Conservation (phyloP, 2,797 vertebrate species). For the Smutsia gigantea region DNA sequence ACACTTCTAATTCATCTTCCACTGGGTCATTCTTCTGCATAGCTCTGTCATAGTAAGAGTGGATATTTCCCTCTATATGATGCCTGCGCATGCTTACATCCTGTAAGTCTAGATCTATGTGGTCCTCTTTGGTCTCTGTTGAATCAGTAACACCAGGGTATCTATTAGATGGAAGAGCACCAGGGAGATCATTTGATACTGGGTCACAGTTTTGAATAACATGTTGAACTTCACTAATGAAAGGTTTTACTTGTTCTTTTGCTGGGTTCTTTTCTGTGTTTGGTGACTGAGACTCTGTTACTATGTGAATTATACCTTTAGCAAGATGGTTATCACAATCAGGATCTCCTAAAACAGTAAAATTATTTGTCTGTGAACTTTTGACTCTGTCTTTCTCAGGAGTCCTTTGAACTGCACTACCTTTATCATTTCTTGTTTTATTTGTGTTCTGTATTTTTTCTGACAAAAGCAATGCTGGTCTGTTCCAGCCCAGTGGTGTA, state of each 20-base stretch:
- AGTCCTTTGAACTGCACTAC: conserved; percentile 75
- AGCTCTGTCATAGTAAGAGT: conserved; percentile 81
- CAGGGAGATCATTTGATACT: conserved; percentile 84
- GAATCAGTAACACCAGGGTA: conserved; percentile 82
- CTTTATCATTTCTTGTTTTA: conserved; percentile 85
- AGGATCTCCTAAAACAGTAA: conserved; percentile 68
- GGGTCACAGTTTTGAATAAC: conserved; percentile 84
- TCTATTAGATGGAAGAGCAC: conserved; percentile 84
- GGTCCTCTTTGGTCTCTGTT: conserved; percentile 87
- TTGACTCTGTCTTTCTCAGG: conserved; percentile 72
- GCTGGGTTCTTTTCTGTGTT: conserved; percentile 81
- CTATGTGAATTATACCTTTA: conserved; percentile 81
- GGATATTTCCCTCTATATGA: conserved; percentile 76
- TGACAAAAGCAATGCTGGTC: conserved; percentile 86
- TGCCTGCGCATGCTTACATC: conserved; percentile 77
- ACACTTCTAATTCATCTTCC: conserved; percentile 79
- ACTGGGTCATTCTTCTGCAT: conserved; percentile 82
- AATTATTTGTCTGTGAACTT: conserved; percentile 67
- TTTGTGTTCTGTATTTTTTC: conserved; percentile 87
- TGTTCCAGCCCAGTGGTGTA: conserved; percentile 70
- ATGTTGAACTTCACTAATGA: conserved; percentile 82
- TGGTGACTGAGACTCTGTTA: conserved; percentile 74
- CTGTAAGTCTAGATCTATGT: conserved; percentile 70
- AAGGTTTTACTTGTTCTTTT: conserved; percentile 82
- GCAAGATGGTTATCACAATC: conserved; percentile 82